phyloP scores from a whole-genome alignment of 2,888 invertebrate genomes.

The Callosobruchus maculatus region DNA sequence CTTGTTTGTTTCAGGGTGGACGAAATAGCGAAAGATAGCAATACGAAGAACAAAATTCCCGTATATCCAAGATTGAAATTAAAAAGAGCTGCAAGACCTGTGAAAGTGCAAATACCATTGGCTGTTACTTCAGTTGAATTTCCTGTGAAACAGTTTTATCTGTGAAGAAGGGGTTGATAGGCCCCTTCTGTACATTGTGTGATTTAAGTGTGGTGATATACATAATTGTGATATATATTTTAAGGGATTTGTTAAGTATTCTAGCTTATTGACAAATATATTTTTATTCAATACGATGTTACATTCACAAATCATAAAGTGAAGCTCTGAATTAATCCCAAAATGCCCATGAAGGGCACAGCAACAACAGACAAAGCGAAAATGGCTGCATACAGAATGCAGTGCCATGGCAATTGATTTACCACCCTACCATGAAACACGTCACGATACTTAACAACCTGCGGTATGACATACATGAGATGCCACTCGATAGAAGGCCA shows the following conservation, averaged over 20 bases:
- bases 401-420: too few relatives aligned
- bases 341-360: too few relatives aligned
- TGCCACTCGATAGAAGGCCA: too few relatives aligned
- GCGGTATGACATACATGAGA: too few relatives aligned
- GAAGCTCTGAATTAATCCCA: too few relatives aligned
- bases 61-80: conserved; percentile 43
- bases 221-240: neutral
- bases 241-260: neutral
- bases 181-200: neutral
- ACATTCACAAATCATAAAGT: too few relatives aligned
- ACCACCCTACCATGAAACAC: too few relatives aligned
- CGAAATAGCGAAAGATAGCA: conserved; percentile 39
- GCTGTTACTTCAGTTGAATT: conserved; percentile 39
- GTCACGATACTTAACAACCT: too few relatives aligned
- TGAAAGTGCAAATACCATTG: conserved; percentile 37
- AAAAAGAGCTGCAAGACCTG: conserved; percentile 47
- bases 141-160: conserved; percentile 11
- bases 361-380: too few relatives aligned
- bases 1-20: conserved; percentile 35
- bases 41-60: conserved; percentile 32
- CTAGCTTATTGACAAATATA: neutral
- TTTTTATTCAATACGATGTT: neutral
- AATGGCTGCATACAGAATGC: too few relatives aligned
- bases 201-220: neutral
- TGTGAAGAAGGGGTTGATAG: neutral